A percentile compares a stretch with the other conserved stretches of the same genome.
These are phyloP conservation scores for Desmophyllum pertusum DNA, from an alignment of 92 coral and sea anemone genomes.

Conservation along the genomic window DNA sequence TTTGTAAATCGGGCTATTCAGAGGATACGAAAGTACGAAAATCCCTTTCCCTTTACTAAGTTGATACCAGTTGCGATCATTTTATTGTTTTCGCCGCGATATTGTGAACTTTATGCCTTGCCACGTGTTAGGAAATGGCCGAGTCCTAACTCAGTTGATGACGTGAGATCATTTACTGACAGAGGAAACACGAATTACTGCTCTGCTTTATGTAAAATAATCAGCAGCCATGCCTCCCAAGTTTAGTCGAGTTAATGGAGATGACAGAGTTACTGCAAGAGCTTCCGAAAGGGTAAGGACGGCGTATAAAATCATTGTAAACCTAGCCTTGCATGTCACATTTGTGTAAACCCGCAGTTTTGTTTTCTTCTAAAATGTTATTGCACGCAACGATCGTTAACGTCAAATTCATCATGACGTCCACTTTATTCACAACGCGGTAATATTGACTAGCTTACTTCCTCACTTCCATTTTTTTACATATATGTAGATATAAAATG, in stretches of 20 bases:
- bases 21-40: background rate
- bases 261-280: slow-evolving; percentile 62
- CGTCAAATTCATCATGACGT: too few species aligned
- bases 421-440: too few species aligned
- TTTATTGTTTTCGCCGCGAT: background rate
- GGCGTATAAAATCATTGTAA: background rate
- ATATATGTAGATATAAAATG: too few species aligned
- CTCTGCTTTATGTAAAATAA: background rate
- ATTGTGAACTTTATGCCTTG: background rate
- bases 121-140: background rate
- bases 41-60: background rate
- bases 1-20: background rate
- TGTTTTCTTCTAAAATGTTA: too few species aligned
- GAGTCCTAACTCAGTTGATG: background rate
- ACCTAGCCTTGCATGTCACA: too few species aligned
- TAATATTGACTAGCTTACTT: too few species aligned
- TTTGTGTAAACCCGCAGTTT: too few species aligned
- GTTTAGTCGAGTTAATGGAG: slow-evolving; percentile 69
- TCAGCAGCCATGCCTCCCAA: slow-evolving; percentile 73
- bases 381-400: too few species aligned
- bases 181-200: background rate
- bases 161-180: slow-evolving; percentile 25
- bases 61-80: background rate
- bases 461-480: too few species aligned
- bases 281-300: slow-evolving; percentile 87